Conservation (phyloP, 2,888 invertebrate genomes). For the Sphinx pinastri region DNA sequence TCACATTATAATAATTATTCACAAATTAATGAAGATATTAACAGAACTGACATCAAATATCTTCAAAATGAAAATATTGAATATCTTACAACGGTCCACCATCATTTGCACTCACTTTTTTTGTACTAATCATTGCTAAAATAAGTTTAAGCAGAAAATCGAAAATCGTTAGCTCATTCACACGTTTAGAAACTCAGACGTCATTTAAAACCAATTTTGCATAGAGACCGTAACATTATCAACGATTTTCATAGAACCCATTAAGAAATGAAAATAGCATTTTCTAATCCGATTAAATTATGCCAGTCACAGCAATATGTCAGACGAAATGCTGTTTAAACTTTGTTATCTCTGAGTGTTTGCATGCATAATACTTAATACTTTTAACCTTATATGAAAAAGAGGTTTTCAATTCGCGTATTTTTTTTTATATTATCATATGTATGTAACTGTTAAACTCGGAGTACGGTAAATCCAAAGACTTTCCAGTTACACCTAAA, state of each 20-base stretch:
- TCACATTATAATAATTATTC: no score
- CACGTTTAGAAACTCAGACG: background rate
- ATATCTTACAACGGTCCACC: no score
- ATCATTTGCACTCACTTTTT: no score
- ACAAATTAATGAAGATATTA: no score
- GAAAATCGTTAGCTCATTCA: background rate
- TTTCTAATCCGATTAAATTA: constrained; percentile 21
- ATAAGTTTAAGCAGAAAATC: no score
- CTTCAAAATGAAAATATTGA: no score
- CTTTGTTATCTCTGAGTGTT: background rate
- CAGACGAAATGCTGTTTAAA: constrained; percentile 4
- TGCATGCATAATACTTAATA: background rate
- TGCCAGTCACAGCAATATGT: constrained; percentile 8
- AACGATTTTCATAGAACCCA: constrained; percentile 20
- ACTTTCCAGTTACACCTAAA: no score
- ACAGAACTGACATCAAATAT: no score
- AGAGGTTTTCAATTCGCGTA: background rate
- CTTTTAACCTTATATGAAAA: background rate
- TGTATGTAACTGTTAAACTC: no score
- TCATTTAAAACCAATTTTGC: background rate
- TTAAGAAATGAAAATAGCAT: constrained; percentile 14
- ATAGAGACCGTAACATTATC: constrained; percentile 6
- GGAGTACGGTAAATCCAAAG: no score
- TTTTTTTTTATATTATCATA: background rate
- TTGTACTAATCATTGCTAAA: no score